phyloP scores from a whole-genome alignment of 2,888 invertebrate genomes.

The Tiliacea aurago region DNA sequence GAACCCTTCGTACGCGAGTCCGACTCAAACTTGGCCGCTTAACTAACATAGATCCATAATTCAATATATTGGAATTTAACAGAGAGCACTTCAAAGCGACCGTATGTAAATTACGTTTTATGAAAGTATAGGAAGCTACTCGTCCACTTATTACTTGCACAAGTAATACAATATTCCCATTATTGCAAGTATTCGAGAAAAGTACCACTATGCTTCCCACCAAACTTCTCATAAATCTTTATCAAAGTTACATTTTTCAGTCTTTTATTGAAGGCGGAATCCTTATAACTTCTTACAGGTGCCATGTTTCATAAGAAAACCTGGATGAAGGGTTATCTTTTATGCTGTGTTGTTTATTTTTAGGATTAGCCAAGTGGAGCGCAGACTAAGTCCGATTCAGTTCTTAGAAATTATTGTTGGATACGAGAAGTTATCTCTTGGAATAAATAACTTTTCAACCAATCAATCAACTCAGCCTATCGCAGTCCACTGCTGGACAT shows the following conservation, averaged over 20 bases:
- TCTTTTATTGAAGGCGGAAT: constrained; percentile 39
- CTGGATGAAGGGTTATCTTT: constrained; percentile 30
- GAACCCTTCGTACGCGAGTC: no score
- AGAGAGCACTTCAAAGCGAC: constrained; percentile 40
- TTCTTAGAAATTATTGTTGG: constrained; percentile 4
- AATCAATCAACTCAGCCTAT: no score
- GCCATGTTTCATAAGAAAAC: constrained; percentile 46
- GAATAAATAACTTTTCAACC: no score
- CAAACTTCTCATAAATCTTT: constrained; percentile 8
- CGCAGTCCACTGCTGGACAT: no score
- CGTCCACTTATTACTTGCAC: constrained; percentile 29
- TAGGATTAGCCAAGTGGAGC: constrained; percentile 1
- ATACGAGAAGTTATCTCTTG: not conserved
- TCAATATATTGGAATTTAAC: constrained; percentile 24
- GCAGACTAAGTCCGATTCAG: constrained; percentile 13
- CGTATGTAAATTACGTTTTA: constrained; percentile 31
- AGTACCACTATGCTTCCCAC: constrained; percentile 7
- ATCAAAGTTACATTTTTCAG: constrained; percentile 25
- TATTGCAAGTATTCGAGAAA: constrained; percentile 41
- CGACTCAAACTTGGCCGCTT: no score
- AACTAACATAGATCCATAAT: constrained; percentile 13
- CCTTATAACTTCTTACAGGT: constrained; percentile 39
- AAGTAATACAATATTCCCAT: constrained; percentile 40
- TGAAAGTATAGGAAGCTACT: constrained; percentile 23
- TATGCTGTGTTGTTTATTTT: constrained; percentile 48